phyloP scores from a whole-genome alignment of 2,888 invertebrate species.

The Drosophila parthenogenetica region DNA sequence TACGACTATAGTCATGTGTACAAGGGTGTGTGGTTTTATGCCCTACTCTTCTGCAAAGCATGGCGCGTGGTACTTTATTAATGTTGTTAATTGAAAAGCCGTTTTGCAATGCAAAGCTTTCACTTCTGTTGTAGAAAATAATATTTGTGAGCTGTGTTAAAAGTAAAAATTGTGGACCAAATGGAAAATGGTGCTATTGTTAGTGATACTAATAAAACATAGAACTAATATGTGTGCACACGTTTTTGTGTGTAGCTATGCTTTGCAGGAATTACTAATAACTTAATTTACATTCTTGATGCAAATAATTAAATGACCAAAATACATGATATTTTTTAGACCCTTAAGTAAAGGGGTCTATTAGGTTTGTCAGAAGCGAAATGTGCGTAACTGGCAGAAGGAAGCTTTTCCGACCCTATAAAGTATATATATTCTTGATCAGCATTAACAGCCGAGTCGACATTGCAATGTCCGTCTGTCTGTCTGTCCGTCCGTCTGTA shows the following conservation, averaged over 20 bases:
- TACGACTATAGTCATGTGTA: constrained; percentile 31
- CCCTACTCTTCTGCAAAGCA: background rate
- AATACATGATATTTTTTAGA: too few relatives aligned
- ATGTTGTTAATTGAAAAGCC: constrained; percentile 67
- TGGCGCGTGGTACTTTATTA: constrained; percentile 57
- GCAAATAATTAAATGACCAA: constrained; percentile 14
- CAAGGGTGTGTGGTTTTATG: constrained; percentile 23
- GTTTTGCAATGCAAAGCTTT: constrained; percentile 42
- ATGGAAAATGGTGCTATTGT: constrained; percentile 9
- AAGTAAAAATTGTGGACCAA: constrained; percentile 40
- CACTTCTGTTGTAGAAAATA: constrained; percentile 46
- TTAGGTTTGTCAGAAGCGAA: too few relatives aligned
- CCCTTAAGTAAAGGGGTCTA: too few relatives aligned
- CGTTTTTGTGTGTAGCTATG: too few relatives aligned
- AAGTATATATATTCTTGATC: too few relatives aligned
- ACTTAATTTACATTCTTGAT: constrained; percentile 11
- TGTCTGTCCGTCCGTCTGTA: too few relatives aligned
- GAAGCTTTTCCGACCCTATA: too few relatives aligned
- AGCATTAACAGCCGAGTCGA: too few relatives aligned
- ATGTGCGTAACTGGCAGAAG: too few relatives aligned
- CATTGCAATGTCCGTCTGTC: too few relatives aligned
- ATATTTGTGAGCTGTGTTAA: constrained; percentile 37
- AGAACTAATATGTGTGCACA: too few relatives aligned
- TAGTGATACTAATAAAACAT: too few relatives aligned
- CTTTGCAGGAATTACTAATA: constrained; percentile 11